Conservation (phyloP, 1,140 invertebrate genomes). For the Gyrodactylus bullatarudis region DNA sequence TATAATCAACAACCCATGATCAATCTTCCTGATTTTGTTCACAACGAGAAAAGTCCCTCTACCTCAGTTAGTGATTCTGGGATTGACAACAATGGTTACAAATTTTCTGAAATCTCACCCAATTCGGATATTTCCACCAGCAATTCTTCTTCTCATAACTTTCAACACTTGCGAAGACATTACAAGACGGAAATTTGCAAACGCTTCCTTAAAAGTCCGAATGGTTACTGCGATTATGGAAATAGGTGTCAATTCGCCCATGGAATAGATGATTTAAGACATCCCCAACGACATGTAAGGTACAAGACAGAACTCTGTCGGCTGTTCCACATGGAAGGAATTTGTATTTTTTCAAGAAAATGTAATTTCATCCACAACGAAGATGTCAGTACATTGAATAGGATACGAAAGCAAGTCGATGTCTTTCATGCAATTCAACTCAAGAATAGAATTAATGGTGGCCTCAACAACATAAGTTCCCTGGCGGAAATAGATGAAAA, state of each 20-base stretch:
- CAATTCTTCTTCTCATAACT: neutral
- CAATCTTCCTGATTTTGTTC: no score
- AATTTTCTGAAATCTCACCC: neutral
- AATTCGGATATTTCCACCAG: neutral
- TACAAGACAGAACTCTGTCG: conserved; percentile 96
- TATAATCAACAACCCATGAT: no score
- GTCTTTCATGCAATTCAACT: neutral
- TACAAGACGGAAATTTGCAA: neutral
- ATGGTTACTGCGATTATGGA: neutral
- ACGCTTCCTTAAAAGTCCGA: neutral
- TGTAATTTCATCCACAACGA: conserved; percentile 43
- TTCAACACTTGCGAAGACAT: neutral
- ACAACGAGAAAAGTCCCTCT: neutral
- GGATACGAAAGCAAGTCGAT: neutral
- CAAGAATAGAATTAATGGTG: neutral
- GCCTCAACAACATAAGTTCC: no score
- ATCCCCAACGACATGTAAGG: conserved; percentile 17
- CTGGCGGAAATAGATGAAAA: no score
- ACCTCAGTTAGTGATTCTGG: neutral
- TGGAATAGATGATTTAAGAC: neutral
- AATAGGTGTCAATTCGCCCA: conserved; percentile 2
- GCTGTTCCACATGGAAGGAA: conserved; percentile 65
- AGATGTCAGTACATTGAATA: neutral
- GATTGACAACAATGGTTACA: neutral
- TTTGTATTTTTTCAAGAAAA: conserved; percentile 89